These are phyloP conservation scores for Nothobranchius kuhntae DNA, from an alignment of 2,113 vertebrate species.

Conservation along the genomic window DNA sequence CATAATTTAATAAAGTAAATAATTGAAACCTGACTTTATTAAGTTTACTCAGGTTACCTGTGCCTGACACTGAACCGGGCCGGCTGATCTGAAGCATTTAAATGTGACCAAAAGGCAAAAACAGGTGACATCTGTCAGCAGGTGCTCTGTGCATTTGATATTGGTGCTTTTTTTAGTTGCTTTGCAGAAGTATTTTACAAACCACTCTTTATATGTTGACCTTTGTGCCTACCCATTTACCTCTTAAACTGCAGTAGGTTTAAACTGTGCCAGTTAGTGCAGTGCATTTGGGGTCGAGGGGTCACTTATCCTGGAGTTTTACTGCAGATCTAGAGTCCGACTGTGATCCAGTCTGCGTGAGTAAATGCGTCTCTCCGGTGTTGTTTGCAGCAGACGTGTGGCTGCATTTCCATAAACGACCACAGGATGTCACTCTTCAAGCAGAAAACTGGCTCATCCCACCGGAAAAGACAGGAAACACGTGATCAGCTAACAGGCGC, in stretches of 20 bases:
- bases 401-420: constrained; percentile 35
- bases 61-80: too few species aligned
- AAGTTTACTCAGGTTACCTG: too few species aligned
- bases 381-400: background rate
- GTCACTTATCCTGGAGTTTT: background rate
- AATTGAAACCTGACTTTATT: too few species aligned
- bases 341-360: background rate
- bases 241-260: too few species aligned
- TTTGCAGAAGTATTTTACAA: constrained; percentile 17
- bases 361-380: background rate
- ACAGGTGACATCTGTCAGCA: too few species aligned
- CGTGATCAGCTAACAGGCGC: too few species aligned
- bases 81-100: too few species aligned
- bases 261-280: too few species aligned
- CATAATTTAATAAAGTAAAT: too few species aligned
- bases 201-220: constrained; percentile 29
- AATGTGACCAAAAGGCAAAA: too few species aligned
- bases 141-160: constrained; percentile 17
- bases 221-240: constrained; percentile 20
- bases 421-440: constrained; percentile 64
- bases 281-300: background rate
- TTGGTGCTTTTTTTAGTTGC: constrained; percentile 49
- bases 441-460: background rate
- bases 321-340: constrained; percentile 2
- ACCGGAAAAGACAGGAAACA: too few species aligned